Conservation (phyloP, 2,888 invertebrate genomes). For the Dione juno region DNA sequence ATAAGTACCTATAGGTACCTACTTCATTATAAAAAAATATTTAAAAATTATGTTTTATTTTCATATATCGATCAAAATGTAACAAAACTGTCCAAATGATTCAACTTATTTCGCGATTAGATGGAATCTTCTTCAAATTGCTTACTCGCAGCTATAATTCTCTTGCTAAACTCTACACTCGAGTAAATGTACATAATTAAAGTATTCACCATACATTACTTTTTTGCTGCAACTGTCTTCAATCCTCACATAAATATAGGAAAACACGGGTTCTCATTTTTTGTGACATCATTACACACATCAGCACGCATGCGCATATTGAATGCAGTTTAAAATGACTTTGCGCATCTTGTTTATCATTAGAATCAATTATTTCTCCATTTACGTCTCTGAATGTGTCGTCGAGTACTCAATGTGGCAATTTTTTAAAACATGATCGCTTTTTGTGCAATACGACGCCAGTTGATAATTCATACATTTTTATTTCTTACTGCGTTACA, state of each 20-base stretch:
- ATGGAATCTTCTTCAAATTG: slow-evolving; percentile 21
- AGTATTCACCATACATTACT: slow-evolving; percentile 35
- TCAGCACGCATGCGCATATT: slow-evolving; percentile 51
- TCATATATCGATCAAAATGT: slow-evolving; percentile 7
- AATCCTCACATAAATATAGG: slow-evolving; percentile 45
- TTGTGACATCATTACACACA: slow-evolving; percentile 60
- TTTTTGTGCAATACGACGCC: slow-evolving; percentile 56
- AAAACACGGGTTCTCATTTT: slow-evolving; percentile 62
- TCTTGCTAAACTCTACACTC: slow-evolving; percentile 18
- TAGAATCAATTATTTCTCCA: slow-evolving; percentile 72
- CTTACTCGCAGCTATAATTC: neutral
- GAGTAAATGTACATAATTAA: slow-evolving; percentile 29
- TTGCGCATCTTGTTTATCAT: slow-evolving; percentile 63
- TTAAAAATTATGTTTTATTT: slow-evolving; percentile 11
- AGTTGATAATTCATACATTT: slow-evolving; percentile 14
- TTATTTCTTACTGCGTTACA: slow-evolving; percentile 16
- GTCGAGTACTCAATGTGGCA: slow-evolving; percentile 60
- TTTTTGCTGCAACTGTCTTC: slow-evolving; percentile 33
- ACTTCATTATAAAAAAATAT: no score
- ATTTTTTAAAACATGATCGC: slow-evolving; percentile 64
- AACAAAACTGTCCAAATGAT: slow-evolving; percentile 10
- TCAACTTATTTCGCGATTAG: slow-evolving; percentile 11
- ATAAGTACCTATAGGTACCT: no score
- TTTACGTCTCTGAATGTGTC: slow-evolving; percentile 56
- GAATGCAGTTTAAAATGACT: slow-evolving; percentile 66